phyloP scores from a whole-genome alignment of 2,797 vertebrate genomes.

The Kryptopterus vitreolus region DNA sequence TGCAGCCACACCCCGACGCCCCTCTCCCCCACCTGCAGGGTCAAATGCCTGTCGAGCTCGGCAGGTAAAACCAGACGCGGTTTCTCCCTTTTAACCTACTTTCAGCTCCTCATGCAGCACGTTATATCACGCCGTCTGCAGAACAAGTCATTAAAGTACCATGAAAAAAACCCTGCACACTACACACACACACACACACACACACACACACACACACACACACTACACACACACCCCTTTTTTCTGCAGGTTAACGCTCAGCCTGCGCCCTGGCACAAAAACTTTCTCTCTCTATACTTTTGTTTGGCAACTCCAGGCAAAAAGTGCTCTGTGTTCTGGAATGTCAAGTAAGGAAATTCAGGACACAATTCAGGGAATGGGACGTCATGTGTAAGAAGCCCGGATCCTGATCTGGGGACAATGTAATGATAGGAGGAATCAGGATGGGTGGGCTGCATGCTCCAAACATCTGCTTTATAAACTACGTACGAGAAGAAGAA shows the following conservation, averaged over 20 bases:
- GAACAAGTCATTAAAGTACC: neutral
- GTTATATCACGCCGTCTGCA: neutral
- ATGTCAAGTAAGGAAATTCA: neutral
- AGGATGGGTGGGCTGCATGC: constrained; percentile 12
- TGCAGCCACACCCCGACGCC: no score
- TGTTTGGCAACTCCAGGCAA: neutral
- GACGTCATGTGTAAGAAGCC: neutral
- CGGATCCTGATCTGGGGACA: neutral
- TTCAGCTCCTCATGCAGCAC: neutral
- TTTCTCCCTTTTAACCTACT: neutral
- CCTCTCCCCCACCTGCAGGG: neutral
- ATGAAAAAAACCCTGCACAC: neutral
- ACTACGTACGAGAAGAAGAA: no score
- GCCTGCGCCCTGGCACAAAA: no score
- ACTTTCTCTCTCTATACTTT: neutral
- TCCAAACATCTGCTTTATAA: neutral
- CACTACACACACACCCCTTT: no score
- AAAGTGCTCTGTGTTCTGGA: neutral
- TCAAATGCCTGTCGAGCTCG: neutral
- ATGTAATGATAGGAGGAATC: neutral
- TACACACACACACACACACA: neutral
- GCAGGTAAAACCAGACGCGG: neutral
- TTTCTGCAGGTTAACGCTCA: neutral
- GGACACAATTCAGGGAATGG: neutral
- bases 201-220: no score